These are phyloP conservation scores for Drosophila meridionalis DNA, from an alignment of 2,888 invertebrate species.

Conservation along the genomic window DNA sequence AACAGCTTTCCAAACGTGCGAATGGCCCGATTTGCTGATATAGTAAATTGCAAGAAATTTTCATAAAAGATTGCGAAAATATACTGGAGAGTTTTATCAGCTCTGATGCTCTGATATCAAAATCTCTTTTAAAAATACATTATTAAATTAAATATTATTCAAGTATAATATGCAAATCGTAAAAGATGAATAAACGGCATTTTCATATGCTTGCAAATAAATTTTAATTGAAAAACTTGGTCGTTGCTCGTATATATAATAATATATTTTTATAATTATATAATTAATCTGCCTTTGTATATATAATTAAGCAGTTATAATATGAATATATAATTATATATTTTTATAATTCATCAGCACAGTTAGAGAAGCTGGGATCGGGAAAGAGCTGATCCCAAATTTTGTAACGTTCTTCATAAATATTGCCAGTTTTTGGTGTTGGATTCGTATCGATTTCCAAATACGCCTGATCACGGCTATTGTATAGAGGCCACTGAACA, in stretches of 20 bases:
- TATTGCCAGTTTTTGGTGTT: slow-evolving; percentile 64
- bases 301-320: too few species aligned
- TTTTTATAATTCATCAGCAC: not conserved
- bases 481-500: slow-evolving; percentile 76
- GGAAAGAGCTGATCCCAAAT: slow-evolving; percentile 74
- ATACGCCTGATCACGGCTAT: slow-evolving; percentile 61
- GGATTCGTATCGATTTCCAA: slow-evolving; percentile 80
- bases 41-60: slow-evolving; percentile 39
- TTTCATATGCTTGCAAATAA: not conserved
- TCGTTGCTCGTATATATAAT: too few species aligned
- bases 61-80: slow-evolving; percentile 24
- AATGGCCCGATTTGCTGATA: slow-evolving; percentile 8
- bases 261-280: too few species aligned
- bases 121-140: not conserved
- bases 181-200: too few species aligned
- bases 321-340: not conserved
- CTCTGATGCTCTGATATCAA: slow-evolving; percentile 3
- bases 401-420: slow-evolving; percentile 64
- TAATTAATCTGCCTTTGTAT: too few species aligned
- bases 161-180: not conserved
- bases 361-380: slow-evolving; percentile 43
- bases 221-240: too few species aligned
- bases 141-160: not conserved
- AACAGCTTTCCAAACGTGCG: slow-evolving; percentile 27
- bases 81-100: slow-evolving; percentile 8